Conservation (phyloP, 1,140 invertebrate species). For the Meteorus sp. region DNA sequence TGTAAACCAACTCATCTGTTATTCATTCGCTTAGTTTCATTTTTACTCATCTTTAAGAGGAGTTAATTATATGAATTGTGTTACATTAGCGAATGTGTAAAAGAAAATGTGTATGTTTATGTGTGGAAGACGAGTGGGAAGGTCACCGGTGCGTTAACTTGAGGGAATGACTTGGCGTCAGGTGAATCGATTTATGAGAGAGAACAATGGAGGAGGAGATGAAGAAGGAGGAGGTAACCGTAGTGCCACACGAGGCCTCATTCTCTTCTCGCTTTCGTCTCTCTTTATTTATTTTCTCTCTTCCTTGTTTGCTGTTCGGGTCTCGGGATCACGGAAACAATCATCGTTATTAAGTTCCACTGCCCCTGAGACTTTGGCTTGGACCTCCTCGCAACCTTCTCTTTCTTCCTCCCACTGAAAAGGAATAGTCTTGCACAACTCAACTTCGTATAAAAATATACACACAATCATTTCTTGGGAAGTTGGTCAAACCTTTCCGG, state of each 20-base stretch:
- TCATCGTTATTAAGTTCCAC: conserved; percentile 29
- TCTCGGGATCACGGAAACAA: conserved; percentile 26
- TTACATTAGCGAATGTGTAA: no score
- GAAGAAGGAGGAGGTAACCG: not conserved
- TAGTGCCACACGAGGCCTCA: not conserved
- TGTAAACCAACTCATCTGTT: no score
- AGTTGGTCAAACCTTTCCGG: conserved; percentile 29
- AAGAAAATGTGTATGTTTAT: no score
- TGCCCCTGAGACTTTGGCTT: conserved; percentile 2
- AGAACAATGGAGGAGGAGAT: not conserved
- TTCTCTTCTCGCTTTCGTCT: not conserved
- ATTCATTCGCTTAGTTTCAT: no score
- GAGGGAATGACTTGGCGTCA: conserved; percentile 17
- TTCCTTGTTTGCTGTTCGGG: no score
- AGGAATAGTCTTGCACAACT: conserved; percentile 5
- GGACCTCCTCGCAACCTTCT: conserved; percentile 1
- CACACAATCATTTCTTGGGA: conserved; percentile 31
- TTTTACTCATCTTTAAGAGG: no score
- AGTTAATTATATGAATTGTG: no score
- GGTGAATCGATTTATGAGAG: conserved; percentile 15
- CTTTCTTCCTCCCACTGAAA: conserved; percentile 1
- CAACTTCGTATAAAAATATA: conserved; percentile 9
- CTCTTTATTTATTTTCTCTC: not conserved
- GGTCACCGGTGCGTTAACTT: conserved; percentile 11
- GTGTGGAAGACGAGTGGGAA: no score